Evolutionary conservation across 2,113 vertebrate species (phyloP).

Genomic region (Mesocricetus auratus): DNA sequence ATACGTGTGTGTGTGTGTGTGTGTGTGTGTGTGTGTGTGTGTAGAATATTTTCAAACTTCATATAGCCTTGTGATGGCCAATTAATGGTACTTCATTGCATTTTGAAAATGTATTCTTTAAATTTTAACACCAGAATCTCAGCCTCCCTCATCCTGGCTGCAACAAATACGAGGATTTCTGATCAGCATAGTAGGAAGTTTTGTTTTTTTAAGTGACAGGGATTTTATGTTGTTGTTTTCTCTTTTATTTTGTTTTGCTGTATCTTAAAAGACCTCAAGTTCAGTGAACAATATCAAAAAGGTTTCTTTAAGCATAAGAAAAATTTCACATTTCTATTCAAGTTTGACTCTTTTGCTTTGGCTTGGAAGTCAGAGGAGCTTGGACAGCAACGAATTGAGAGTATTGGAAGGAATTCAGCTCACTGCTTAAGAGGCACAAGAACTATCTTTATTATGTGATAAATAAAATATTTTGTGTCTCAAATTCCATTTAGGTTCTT

Average conservation of each 20-base stretch:
- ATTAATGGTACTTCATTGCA: slow-evolving; percentile 45
- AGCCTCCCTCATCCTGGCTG: not conserved
- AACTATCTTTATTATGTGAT: slow-evolving; percentile 27
- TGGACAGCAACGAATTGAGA: slow-evolving; percentile 32
- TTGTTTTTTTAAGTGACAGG: not conserved
- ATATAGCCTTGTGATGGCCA: slow-evolving; percentile 17
- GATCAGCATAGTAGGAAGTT: not conserved
- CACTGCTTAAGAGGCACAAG: slow-evolving; percentile 37
- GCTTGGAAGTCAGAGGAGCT: slow-evolving; percentile 45
- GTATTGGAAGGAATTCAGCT: not conserved
- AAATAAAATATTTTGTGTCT: slow-evolving; percentile 66
- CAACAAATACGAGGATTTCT: slow-evolving; percentile 23
- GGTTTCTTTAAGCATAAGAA: slow-evolving; percentile 34
- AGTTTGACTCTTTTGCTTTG: slow-evolving; percentile 42
- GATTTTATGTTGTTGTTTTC: not conserved
- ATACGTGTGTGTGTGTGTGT: slow-evolving; percentile 5
- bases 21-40: slow-evolving; percentile 52
- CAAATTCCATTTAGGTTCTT: slow-evolving; percentile 59
- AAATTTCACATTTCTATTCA: slow-evolving; percentile 40
- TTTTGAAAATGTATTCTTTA: slow-evolving; percentile 39
- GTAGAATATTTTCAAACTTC: slow-evolving; percentile 64
- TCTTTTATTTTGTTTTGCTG: not conserved
- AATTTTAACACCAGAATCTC: slow-evolving; percentile 20
- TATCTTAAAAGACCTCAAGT: not conserved
- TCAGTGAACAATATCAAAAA: not conserved